These are phyloP conservation scores for Macaria liturata DNA, from an alignment of 2,888 invertebrate genomes.

Conservation along the genomic window DNA sequence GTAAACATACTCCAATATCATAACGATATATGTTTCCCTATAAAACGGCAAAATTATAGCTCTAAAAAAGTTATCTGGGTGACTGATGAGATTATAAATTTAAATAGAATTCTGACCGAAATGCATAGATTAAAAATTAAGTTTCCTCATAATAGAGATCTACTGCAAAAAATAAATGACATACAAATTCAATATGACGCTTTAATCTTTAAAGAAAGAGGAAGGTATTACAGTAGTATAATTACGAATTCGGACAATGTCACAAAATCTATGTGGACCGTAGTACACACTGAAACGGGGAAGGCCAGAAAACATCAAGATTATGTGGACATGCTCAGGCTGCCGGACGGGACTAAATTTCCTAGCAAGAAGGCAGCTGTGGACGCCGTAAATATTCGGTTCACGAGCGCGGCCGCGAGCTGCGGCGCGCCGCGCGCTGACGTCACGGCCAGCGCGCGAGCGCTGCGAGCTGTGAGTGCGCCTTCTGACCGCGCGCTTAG, in stretches of 20 bases:
- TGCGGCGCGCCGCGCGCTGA: constrained; percentile 9
- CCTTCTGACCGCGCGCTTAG: constrained; percentile 10
- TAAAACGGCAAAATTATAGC: no score
- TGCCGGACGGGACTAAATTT: constrained; percentile 5
- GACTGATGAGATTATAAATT: no score
- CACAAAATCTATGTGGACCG: not conserved
- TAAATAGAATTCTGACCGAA: no score
- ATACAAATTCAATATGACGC: no score
- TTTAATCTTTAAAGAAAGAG: no score
- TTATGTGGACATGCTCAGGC: not conserved
- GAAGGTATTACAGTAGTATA: not conserved
- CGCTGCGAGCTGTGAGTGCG: not conserved
- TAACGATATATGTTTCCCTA: no score
- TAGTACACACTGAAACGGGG: not conserved
- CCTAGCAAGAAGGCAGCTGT: not conserved
- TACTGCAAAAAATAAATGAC: no score
- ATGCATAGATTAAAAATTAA: no score
- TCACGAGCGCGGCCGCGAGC: constrained; percentile 5
- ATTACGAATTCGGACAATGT: not conserved
- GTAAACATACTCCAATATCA: no score
- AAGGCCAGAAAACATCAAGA: not conserved
- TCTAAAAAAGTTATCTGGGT: no score
- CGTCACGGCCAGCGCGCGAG: not conserved
- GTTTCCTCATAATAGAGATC: no score
- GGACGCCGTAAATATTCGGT: constrained; percentile 10